Evolutionary conservation across 2,797 vertebrate species (phyloP).

Genomic region (Tapera naevia): DNA sequence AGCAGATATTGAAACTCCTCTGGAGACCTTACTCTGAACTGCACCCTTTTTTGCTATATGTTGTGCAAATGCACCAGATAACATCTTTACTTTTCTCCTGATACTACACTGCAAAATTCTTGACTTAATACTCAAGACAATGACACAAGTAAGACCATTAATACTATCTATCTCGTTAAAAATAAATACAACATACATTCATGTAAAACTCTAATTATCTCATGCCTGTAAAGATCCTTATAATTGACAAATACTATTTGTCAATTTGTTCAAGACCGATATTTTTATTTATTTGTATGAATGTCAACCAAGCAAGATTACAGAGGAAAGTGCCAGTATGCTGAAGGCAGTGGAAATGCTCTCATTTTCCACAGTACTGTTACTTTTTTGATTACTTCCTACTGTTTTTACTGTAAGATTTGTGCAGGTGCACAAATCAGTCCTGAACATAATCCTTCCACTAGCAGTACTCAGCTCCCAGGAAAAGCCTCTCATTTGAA

Average conservation of each 20-base stretch:
- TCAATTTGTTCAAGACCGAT: background rate
- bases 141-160: background rate
- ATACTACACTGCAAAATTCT: background rate
- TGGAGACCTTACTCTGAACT: background rate
- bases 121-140: background rate
- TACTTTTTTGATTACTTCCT: background rate
- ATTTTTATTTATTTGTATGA: background rate
- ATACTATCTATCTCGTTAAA: background rate
- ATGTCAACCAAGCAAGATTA: background rate
- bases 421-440: background rate
- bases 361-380: background rate
- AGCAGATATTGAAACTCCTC: background rate
- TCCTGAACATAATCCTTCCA: background rate
- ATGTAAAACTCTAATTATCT: background rate
- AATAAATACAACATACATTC: background rate
- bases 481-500: background rate
- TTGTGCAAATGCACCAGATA: background rate
- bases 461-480: background rate
- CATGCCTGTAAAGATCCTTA: background rate
- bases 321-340: background rate
- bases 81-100: background rate
- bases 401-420: background rate
- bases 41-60: background rate
- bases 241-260: background rate
- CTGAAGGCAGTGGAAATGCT: background rate